These are phyloP conservation scores for Cynopterus brachyotis DNA, from an alignment of 2,113 vertebrate genomes.

Conservation along the genomic window DNA sequence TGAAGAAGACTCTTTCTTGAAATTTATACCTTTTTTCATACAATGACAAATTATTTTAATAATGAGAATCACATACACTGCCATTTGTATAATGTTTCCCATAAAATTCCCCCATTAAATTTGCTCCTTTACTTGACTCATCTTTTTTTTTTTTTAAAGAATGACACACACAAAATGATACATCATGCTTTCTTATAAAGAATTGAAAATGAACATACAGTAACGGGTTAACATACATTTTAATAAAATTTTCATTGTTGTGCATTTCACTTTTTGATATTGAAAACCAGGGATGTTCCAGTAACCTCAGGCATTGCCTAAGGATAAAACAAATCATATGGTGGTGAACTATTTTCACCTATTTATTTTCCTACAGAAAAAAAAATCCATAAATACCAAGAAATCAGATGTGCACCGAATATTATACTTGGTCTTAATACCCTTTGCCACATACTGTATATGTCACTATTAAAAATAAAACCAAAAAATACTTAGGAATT, in stretches of 20 bases:
- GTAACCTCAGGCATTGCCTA: constrained; percentile 87
- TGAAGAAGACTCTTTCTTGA: constrained; percentile 84
- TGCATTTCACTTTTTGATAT: constrained; percentile 85
- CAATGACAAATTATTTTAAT: constrained; percentile 92
- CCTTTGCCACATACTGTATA: constrained; percentile 43
- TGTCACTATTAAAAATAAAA: constrained; percentile 72
- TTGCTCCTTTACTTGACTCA: constrained; percentile 87
- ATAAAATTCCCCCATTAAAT: constrained; percentile 87
- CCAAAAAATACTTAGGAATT: constrained; percentile 13
- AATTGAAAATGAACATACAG: constrained; percentile 88
- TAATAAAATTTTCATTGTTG: constrained; percentile 89
- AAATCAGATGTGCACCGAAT: constrained; percentile 75
- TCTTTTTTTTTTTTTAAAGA: constrained; percentile 80
- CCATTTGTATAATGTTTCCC: constrained; percentile 89
- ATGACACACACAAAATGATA: constrained; percentile 88
- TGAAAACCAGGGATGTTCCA: constrained; percentile 82
- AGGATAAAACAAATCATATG: constrained; percentile 87
- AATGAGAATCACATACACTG: constrained; percentile 84
- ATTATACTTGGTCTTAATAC: constrained; percentile 74
- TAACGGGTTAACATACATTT: constrained; percentile 89
- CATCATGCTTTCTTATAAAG: constrained; percentile 85
- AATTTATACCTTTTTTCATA: constrained; percentile 86
- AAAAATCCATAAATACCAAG: constrained; percentile 85
- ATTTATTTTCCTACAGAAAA: constrained; percentile 85
- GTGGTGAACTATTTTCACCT: constrained; percentile 85